These are phyloP conservation scores for Zaprionus gabonicus DNA, from an alignment of 1,140 invertebrate species.

Conservation along the genomic window DNA sequence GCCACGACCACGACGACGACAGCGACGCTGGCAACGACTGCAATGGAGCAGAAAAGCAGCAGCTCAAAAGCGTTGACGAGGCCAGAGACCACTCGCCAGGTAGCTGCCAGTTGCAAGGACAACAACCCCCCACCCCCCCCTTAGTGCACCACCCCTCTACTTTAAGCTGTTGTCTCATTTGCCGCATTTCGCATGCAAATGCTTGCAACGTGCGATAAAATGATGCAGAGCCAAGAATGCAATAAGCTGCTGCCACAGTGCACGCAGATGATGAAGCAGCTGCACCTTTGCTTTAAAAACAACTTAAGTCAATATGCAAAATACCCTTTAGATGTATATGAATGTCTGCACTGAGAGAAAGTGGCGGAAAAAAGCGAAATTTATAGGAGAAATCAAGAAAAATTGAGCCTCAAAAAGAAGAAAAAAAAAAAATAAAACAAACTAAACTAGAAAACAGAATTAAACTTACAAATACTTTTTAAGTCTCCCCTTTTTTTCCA, in stretches of 20 bases:
- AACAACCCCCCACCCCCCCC: not conserved
- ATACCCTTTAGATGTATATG: not conserved
- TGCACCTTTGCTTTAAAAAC: constrained; percentile 15
- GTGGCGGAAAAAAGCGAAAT: not conserved
- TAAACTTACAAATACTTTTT: too few species aligned
- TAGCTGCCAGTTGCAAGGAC: constrained; percentile 1
- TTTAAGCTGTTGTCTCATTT: constrained; percentile 53
- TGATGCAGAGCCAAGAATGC: constrained; percentile 33
- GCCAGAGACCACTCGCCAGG: constrained; percentile 24
- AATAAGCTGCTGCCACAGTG: constrained; percentile 6
- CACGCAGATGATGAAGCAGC: constrained; percentile 14
- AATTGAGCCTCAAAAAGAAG: too few species aligned
- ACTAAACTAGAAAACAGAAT: too few species aligned
- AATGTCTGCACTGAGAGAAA: not conserved
- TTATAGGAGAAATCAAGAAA: not conserved
- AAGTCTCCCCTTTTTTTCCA: not conserved
- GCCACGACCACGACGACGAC: constrained; percentile 7
- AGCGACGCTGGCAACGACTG: constrained; percentile 31
- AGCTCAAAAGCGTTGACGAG: constrained; percentile 45
- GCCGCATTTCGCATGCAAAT: constrained; percentile 78
- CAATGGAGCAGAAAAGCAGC: constrained; percentile 61
- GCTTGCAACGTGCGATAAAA: constrained; percentile 75
- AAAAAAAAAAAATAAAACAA: too few species aligned
- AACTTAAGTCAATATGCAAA: constrained; percentile 1
- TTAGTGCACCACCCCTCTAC: too few species aligned